Evolutionary conservation across 2,797 vertebrate genomes (phyloP).

Genomic region (Hephaestus fuliginosus): DNA sequence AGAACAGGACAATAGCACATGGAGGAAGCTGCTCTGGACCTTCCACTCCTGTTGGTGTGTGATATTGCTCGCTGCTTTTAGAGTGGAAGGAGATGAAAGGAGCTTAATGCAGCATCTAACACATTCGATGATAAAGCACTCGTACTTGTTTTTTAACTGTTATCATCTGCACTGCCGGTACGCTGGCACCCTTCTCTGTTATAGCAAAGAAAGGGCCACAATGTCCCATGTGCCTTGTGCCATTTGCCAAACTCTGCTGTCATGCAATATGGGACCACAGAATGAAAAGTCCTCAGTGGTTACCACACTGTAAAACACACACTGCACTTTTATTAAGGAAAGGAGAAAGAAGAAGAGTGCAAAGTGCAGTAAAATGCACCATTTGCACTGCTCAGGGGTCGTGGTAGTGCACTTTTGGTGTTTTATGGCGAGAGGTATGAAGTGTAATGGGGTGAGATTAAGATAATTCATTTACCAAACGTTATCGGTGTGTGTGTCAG

Average conservation of each 20-base stretch:
- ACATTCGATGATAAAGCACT: neutral
- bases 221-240: neutral
- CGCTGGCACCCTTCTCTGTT: neutral
- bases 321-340: neutral
- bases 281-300: neutral
- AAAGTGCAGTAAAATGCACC: neutral
- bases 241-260: neutral
- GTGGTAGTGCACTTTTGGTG: neutral
- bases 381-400: neutral
- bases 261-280: constrained; percentile 14
- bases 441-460: neutral
- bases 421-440: neutral
- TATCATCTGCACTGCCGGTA: constrained; percentile 13
- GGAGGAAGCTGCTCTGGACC: neutral
- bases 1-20: constrained; percentile 5
- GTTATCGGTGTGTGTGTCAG: neutral
- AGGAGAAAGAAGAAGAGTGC: neutral
- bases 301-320: neutral
- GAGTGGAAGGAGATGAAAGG: neutral
- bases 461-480: neutral
- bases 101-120: neutral
- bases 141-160: neutral
- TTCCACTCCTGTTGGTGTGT: neutral
- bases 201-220: neutral
- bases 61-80: neutral